Evolutionary conservation across 2,888 invertebrate genomes (phyloP), one percentile per base, ranked within the genome.

Genomic region (Scaptomyza cyrtandrae): DNA sequence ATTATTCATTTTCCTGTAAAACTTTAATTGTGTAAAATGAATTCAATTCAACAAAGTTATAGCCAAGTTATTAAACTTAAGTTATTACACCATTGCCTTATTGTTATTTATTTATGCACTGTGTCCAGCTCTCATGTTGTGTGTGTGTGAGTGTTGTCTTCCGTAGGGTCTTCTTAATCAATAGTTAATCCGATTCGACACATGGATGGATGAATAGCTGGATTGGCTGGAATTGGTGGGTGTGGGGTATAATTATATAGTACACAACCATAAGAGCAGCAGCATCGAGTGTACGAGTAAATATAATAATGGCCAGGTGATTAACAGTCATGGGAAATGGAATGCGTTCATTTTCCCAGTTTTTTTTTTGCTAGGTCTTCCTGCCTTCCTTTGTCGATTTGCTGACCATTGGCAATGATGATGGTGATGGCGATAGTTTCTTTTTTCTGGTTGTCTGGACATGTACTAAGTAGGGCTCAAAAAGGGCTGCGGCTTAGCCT

Each of bases 301-400:
- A 88, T 83, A 82, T 77, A 85, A 85, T 85, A 85, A 85, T 86
- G 80, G 76, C 71, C 67, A 61, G 67, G 84, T 88, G 84, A 85
- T 86, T 85, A 85, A 88, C 73, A 86, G 78, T 80, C 84, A 86
- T 85, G 88, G 84, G 86, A 84, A 84, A 88, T 82, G 86, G 69
- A 88, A 80, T 78, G 86, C 67, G 75, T 69, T 73, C 75, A 67
- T 86, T 86, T 85, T 88, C 88, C 84, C 88, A 85, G 88, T 84
- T 84, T 78, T 83, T 37, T 14, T 39, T 41, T 84, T 72, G 62
- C 54, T 58, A 37, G 46, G 41, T 33, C 45, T 48, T 31, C 33
- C 13, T 10, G 24, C 53, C 58, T 60, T 55, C 67, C 68, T 67
- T 53, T 60, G 54, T 33, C 33, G 33, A 19, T 19, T 19, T 37